Percentiles rank a stretch among this genome's conserved stretches.
phyloP scores from a whole-genome alignment of 2,888 invertebrate genomes.

The Polyommatus icarus region DNA sequence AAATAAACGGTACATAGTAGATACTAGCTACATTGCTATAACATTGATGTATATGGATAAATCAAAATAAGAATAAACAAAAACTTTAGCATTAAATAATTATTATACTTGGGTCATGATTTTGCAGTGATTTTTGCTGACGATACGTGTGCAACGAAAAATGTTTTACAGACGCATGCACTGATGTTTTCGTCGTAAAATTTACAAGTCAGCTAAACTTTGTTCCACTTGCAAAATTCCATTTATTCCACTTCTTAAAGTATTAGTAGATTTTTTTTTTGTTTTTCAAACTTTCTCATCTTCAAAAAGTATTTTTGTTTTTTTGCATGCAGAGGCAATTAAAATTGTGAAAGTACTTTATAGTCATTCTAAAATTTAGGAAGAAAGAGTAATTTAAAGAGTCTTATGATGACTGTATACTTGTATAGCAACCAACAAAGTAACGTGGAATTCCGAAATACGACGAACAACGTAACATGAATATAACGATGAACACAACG shows the following conservation, averaged over 20 bases:
- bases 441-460: background rate
- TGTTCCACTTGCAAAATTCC: background rate
- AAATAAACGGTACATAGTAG: background rate
- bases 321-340: background rate
- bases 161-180: background rate
- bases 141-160: background rate
- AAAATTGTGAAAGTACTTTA: background rate
- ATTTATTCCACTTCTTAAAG: background rate
- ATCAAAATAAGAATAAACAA: background rate
- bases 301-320: background rate
- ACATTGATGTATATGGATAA: background rate
- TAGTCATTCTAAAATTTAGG: no score
- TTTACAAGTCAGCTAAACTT: conserved; percentile 1
- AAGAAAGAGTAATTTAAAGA: no score
- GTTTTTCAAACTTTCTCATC: background rate
- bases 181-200: background rate
- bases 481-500: background rate
- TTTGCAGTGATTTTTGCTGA: background rate
- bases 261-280: background rate
- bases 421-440: background rate
- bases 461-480: background rate
- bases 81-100: background rate
- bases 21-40: background rate
- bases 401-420: no score
- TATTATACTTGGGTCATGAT: background rate